Percentiles rank a stretch among this genome's conserved stretches.
Evolutionary conservation across 2,888 invertebrate genomes (phyloP).

Genomic region (Caenorhabditis sp.): DNA sequence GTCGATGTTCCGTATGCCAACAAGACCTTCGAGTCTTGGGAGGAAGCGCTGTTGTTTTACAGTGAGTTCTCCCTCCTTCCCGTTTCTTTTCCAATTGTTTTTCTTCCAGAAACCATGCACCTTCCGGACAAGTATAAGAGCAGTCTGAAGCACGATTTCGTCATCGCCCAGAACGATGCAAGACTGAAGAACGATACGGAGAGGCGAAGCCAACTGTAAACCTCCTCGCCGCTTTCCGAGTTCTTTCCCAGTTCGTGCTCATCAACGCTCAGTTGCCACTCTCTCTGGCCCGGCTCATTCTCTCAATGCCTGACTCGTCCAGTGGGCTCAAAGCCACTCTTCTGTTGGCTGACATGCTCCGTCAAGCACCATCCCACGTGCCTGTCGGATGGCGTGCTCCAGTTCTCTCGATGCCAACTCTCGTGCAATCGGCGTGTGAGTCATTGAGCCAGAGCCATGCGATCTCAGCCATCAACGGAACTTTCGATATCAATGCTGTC

Average conservation of each 20-base stretch:
- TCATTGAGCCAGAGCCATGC: constrained; percentile 52
- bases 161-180: constrained; percentile 69
- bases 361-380: constrained; percentile 69
- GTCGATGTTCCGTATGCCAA: constrained; percentile 72
- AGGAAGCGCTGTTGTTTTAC: constrained; percentile 70
- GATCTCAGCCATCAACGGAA: constrained; percentile 58
- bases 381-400: constrained; percentile 70
- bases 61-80: no score
- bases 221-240: constrained; percentile 70
- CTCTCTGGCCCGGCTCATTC: constrained; percentile 71
- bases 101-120: constrained; percentile 58
- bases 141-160: constrained; percentile 73
- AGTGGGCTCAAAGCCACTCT: constrained; percentile 74
- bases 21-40: constrained; percentile 70
- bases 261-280: constrained; percentile 72
- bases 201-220: constrained; percentile 58
- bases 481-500: constrained; percentile 36
- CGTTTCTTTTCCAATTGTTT: constrained; percentile 4
- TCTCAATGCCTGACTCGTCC: constrained; percentile 71
- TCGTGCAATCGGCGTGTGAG: constrained; percentile 70
- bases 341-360: constrained; percentile 72
- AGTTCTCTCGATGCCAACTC: constrained; percentile 68
- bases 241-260: constrained; percentile 70
- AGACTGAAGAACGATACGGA: constrained; percentile 58
- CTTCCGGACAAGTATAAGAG: constrained; percentile 56